Evolutionary conservation across 2,113 vertebrate species (phyloP).

Genomic region (Haplotaxodon microlepis): DNA sequence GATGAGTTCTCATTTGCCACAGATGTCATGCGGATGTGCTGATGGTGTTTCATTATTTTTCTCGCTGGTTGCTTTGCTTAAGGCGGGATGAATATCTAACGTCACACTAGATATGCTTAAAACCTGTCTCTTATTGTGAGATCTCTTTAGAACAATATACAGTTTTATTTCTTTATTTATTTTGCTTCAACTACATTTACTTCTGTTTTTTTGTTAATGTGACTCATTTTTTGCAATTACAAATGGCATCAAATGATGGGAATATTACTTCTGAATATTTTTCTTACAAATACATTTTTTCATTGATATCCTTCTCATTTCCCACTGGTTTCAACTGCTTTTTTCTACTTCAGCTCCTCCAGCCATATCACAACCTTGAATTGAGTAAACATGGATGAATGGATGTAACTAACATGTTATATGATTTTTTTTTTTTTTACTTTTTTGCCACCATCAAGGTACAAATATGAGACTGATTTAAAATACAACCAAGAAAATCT

Average conservation of each 20-base stretch:
- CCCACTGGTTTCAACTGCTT: rapidly evolving
- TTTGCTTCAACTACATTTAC: not conserved
- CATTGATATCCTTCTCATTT: not conserved
- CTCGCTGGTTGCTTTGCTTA: not conserved
- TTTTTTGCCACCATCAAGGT: not conserved
- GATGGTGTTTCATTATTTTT: not conserved
- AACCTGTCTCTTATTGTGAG: not conserved
- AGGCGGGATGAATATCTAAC: not conserved
- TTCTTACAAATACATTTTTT: not conserved
- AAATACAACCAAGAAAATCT: not conserved
- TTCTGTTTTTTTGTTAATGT: not conserved
- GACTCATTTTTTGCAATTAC: not conserved
- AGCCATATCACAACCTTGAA: not conserved
- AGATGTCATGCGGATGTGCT: not conserved
- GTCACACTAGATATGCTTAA: not conserved
- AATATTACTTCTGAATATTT: not conserved
- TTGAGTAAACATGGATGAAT: not conserved
- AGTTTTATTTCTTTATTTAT: not conserved
- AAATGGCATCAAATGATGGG: not conserved
- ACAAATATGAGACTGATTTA: not conserved
- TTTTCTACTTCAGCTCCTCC: not conserved
- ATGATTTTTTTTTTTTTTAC: not conserved
- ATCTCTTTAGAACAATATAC: not conserved
- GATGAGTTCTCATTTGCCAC: conserved; percentile 5
- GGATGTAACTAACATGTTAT: not conserved